These are phyloP conservation scores for Pituophis catenifer DNA, from an alignment of 2,113 vertebrate species.

Conservation along the genomic window DNA sequence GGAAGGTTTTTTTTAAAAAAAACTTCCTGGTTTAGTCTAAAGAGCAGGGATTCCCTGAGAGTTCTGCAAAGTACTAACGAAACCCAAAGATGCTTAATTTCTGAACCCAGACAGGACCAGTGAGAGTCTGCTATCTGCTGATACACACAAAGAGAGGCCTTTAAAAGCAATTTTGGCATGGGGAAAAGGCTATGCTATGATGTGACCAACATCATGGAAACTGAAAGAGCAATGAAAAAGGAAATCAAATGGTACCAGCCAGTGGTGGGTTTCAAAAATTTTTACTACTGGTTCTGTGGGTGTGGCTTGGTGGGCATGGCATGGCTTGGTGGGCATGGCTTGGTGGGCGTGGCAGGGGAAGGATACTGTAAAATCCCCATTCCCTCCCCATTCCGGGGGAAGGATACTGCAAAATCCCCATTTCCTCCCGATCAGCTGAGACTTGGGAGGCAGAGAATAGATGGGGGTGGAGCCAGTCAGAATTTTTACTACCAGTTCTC, in stretches of 20 bases:
- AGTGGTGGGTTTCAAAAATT: no score
- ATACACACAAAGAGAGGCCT: background rate
- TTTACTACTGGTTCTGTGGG: no score
- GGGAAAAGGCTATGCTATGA: background rate
- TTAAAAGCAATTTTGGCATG: background rate
- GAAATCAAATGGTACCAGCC: background rate
- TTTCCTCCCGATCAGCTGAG: no score
- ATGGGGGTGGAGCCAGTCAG: no score
- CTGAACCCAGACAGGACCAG: background rate
- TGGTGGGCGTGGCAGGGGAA: no score
- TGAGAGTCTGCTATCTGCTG: background rate
- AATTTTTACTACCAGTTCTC: no score
- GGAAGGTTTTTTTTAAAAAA: background rate
- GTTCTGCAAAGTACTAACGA: background rate
- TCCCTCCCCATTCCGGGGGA: no score
- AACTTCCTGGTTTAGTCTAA: background rate
- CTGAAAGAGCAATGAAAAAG: conserved; percentile 20
- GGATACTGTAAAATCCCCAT: no score
- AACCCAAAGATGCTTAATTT: background rate
- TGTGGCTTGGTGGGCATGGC: no score
- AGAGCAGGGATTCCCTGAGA: background rate
- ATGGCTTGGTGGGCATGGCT: no score
- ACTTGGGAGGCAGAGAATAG: no score
- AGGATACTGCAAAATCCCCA: no score
- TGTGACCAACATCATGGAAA: background rate